Conservation (phyloP, 2,797 vertebrate species). For the Chaetodon trifasciatus region DNA sequence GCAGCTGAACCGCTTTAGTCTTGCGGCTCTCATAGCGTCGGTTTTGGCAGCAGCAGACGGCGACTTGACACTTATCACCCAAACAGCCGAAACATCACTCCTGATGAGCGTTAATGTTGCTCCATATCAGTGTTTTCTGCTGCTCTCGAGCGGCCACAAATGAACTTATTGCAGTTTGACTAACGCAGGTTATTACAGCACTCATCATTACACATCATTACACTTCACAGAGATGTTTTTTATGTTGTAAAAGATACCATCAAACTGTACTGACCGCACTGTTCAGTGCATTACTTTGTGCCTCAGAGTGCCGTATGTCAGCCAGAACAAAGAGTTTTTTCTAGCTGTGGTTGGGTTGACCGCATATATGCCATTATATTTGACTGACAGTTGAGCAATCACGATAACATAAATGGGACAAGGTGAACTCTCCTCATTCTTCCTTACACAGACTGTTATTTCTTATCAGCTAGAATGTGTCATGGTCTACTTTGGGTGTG, state of each 20-base stretch:
- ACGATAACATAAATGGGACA: constrained; percentile 82
- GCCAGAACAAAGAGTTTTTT: constrained; percentile 33
- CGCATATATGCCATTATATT: constrained; percentile 72
- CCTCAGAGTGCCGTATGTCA: constrained; percentile 38
- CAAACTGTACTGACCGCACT: background rate
- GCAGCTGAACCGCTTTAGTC: background rate
- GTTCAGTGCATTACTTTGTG: constrained; percentile 11
- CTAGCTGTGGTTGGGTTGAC: constrained; percentile 52
- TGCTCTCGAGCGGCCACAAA: background rate
- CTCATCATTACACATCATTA: background rate
- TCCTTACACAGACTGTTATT: constrained; percentile 76
- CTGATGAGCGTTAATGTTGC: background rate
- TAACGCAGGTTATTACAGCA: background rate
- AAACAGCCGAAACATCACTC: background rate
- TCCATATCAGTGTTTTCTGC: background rate
- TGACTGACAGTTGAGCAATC: constrained; percentile 84
- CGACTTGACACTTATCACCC: no score
- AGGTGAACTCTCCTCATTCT: constrained; percentile 77
- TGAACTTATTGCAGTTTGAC: background rate
- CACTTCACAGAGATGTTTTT: background rate
- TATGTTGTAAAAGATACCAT: constrained; percentile 1
- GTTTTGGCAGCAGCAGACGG: no score
- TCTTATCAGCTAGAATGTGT: constrained; percentile 81
- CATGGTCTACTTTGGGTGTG: constrained; percentile 78
- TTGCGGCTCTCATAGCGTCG: background rate